Base-by-base conservation (phyloP, 53 echinoderm and acorn worm genomes). In the Holothuria scabra region DNA sequence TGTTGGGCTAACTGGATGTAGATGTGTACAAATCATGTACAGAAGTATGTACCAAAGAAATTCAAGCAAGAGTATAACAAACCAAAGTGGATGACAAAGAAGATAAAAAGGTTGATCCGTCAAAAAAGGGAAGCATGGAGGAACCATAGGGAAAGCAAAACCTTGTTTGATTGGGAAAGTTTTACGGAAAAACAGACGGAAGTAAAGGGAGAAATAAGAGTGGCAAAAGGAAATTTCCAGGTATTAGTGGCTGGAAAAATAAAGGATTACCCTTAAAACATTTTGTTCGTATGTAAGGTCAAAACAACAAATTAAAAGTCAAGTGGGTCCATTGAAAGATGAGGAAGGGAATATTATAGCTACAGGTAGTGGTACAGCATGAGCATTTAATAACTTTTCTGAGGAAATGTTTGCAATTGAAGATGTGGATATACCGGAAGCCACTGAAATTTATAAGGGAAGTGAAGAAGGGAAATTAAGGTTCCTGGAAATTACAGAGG, bases 401-500 rank as follows among this genome's bases (percentile, higher is more conserved):
- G 48, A 48, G 14, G 12, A 3, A 13, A 12, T 48, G 7, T 48
- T 48, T 8, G 12, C 48, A 10, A 12, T 10, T 10, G 48, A 3
- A 13, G 12, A 48, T 12, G 48, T 48, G 7, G 12, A 48, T 13
- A 13, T 48, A 12, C 14, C 48, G 1, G 9, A 1, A 13, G 48
- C 48, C 12, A 48, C 48, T 10, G 12, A 48, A 3, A 48, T 48
- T 48, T 48, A 48, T 48, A 13, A 48, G 12, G 70, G 76, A 6
- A 63, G 20, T 7, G 10, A 81, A 19, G 48, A 32, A 6, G 21
- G 1, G 1, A 81, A 62, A 19, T n/a, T n/a, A n/a, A 28, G 9
- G 5, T 11, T 20, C 23, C 12, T 81, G 11, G 62, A 60, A 22
- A 60, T 81, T 11, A 81, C 81, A 34, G 62, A 81, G 21, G 61